A percentile compares a stretch with the other conserved stretches of the same genome.
phyloP scores from a whole-genome alignment of 23 tunicate species.

The Halocynthia roretzi region DNA sequence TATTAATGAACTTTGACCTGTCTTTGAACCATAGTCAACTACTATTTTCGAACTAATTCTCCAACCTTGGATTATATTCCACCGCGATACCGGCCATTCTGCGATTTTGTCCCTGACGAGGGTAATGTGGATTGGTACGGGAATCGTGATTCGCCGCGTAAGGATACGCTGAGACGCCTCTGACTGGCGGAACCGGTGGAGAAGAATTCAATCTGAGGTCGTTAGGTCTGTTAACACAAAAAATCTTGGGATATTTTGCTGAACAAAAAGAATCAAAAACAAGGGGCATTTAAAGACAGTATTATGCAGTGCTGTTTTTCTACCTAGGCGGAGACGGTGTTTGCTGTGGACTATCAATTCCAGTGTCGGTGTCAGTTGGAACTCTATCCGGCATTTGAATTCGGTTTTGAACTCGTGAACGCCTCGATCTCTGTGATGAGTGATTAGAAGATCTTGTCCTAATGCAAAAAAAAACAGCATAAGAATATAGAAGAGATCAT shows the following conservation, averaged over 20 bases:
- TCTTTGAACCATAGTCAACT: neutral
- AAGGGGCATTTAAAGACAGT: neutral
- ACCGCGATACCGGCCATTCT: constrained; percentile 18
- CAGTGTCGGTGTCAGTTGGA: constrained; percentile 54
- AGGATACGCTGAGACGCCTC: no score
- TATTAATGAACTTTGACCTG: neutral
- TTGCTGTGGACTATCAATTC: constrained; percentile 48
- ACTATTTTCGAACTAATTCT: neutral
- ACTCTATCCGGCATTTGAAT: constrained; percentile 19
- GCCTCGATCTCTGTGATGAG: no score
- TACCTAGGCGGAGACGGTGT: constrained; percentile 53
- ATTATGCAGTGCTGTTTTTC: neutral
- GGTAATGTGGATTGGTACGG: no score
- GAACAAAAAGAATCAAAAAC: no score
- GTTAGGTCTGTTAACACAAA: no score
- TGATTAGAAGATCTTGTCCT: no score
- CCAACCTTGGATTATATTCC: constrained; percentile 15
- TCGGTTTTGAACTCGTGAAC: constrained; percentile 29
- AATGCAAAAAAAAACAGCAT: no score
- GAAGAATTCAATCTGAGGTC: no score
- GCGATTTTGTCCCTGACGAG: neutral
- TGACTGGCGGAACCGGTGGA: no score
- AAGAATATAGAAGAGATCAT: no score
- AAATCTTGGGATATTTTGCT: no score
- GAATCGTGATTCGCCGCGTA: no score